Conservation (phyloP, 1,140 invertebrate species). For the Drosophila ercepeae region DNA sequence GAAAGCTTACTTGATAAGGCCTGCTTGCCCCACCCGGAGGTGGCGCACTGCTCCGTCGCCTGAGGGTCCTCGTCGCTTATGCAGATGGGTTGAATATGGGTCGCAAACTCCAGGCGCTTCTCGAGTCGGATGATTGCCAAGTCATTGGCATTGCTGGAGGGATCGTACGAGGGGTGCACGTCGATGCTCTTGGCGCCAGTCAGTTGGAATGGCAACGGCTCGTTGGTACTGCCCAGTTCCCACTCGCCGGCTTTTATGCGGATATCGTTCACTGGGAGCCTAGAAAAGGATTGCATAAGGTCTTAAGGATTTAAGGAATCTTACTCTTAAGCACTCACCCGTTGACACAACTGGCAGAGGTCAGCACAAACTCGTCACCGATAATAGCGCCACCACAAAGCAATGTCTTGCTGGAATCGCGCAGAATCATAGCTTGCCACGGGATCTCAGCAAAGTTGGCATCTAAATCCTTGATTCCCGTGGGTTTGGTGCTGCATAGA, state of each 20-base stretch:
- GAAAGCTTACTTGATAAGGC: constrained; percentile 91
- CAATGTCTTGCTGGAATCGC: constrained; percentile 76
- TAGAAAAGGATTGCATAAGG: constrained; percentile 1
- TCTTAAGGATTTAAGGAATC: background rate
- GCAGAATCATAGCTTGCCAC: constrained; percentile 82
- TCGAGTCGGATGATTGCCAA: constrained; percentile 89
- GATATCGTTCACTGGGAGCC: constrained; percentile 85
- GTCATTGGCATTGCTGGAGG: constrained; percentile 87
- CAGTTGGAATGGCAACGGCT: constrained; percentile 91
- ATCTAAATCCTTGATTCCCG: constrained; percentile 73
- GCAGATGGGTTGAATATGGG: constrained; percentile 91
- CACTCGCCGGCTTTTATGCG: constrained; percentile 93
- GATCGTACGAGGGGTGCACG: constrained; percentile 89
- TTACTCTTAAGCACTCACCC: constrained; percentile 86
- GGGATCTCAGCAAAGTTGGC: constrained; percentile 83
- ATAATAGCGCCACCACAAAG: constrained; percentile 83
- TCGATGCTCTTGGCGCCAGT: constrained; percentile 88
- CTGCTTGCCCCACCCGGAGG: constrained; percentile 92
- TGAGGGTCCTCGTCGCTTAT: constrained; percentile 85
- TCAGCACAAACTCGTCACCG: constrained; percentile 73
- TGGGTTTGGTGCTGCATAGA: constrained; percentile 83
- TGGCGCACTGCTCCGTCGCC: constrained; percentile 87
- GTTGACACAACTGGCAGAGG: constrained; percentile 85
- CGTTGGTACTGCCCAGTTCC: constrained; percentile 92
- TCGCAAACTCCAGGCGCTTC: constrained; percentile 86